These are phyloP conservation scores for Sweltsa coloradensis DNA, from an alignment of 1,140 invertebrate genomes.

Conservation along the genomic window DNA sequence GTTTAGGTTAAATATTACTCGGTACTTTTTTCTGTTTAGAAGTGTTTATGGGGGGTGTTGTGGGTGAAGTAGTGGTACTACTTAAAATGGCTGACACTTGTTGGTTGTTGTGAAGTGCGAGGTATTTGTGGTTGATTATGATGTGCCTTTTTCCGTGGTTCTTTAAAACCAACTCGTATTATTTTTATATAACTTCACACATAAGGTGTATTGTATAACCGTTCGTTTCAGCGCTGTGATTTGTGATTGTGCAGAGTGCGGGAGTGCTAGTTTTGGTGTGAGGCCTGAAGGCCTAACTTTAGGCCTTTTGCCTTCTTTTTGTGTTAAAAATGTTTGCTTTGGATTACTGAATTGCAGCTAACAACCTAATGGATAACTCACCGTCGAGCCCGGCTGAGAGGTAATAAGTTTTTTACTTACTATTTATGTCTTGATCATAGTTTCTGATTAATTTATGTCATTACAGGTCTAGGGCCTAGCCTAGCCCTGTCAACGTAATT, in stretches of 20 bases:
- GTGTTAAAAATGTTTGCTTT: not conserved
- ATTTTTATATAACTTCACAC: not conserved
- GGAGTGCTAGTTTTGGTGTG: not conserved
- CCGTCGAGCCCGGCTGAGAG: not conserved
- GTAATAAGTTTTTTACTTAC: too few relatives aligned
- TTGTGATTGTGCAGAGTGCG: not conserved
- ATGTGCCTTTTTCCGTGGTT: conserved; percentile 4
- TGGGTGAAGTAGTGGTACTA: too few relatives aligned
- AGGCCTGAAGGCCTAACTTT: not conserved
- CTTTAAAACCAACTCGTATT: not conserved
- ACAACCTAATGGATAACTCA: not conserved
- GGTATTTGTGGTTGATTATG: not conserved
- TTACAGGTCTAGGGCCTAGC: too few relatives aligned
- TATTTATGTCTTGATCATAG: too few relatives aligned
- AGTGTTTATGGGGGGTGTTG: too few relatives aligned
- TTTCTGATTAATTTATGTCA: too few relatives aligned
- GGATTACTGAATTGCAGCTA: not conserved
- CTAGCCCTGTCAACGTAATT: too few relatives aligned
- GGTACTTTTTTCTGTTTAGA: too few relatives aligned
- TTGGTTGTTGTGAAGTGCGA: conserved; percentile 8
- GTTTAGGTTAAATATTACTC: too few relatives aligned
- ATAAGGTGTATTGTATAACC: not conserved
- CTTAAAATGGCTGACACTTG: conserved; percentile 12
- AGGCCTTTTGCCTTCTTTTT: not conserved
- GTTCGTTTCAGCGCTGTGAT: too few relatives aligned